Conservation (phyloP, 2,888 invertebrate species). For the Brachylomia viminalis region DNA sequence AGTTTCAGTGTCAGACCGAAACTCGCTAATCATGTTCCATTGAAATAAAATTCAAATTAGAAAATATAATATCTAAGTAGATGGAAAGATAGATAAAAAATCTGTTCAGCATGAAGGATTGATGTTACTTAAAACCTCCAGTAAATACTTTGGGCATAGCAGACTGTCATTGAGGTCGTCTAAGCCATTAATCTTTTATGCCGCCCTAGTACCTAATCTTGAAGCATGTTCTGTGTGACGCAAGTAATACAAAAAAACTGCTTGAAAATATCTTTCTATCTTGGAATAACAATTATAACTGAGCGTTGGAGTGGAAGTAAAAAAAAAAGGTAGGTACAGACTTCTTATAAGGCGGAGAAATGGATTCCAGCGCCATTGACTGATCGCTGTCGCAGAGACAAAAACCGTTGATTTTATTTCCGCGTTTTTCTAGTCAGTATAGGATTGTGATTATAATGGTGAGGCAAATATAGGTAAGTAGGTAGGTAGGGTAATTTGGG, state of each 20-base stretch:
- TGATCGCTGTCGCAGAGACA: slow-evolving; percentile 16
- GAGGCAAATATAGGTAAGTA: not conserved
- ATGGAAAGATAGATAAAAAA: slow-evolving; percentile 26
- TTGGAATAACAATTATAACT: slow-evolving; percentile 47
- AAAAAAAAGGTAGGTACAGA: slow-evolving; percentile 8
- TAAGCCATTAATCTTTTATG: slow-evolving; percentile 57
- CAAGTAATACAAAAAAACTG: slow-evolving; percentile 48
- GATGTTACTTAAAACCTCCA: slow-evolving; percentile 44
- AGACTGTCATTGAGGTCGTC: slow-evolving; percentile 40
- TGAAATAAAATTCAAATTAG: not conserved
- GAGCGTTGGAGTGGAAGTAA: slow-evolving; percentile 25
- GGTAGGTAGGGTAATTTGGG: not conserved
- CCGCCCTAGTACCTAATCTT: slow-evolving; percentile 47
- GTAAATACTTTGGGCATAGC: slow-evolving; percentile 51
- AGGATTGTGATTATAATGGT: not conserved
- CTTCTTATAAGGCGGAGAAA: slow-evolving; percentile 29
- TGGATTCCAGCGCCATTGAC: slow-evolving; percentile 22
- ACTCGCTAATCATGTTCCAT: slow-evolving; percentile 3
- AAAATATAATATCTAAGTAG: slow-evolving; percentile 1
- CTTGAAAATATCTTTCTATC: slow-evolving; percentile 38
- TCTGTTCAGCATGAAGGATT: slow-evolving; percentile 35
- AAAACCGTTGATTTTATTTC: slow-evolving; percentile 17
- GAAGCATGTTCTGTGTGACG: slow-evolving; percentile 33
- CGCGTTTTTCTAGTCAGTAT: not conserved
- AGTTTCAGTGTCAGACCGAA: not conserved